A percentile compares a stretch with the other conserved stretches of the same genome.
These are phyloP conservation scores for Eumerus sabulonum DNA, from an alignment of 2,888 invertebrate genomes.

Conservation along the genomic window DNA sequence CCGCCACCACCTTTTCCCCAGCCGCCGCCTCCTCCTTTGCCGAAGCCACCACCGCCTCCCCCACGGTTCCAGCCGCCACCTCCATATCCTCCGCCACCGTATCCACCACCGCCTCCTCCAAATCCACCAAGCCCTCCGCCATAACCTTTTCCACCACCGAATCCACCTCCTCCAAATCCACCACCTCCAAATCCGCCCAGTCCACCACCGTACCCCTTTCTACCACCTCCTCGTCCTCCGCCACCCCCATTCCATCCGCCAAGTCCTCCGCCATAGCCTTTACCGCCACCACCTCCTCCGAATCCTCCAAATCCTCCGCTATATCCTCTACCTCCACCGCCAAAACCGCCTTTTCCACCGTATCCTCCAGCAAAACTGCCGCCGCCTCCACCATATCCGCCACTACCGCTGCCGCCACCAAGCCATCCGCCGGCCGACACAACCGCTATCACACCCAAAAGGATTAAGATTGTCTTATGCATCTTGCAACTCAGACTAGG, in stretches of 20 bases:
- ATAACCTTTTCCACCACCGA: not conserved
- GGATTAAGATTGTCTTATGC: slow-evolving; percentile 62
- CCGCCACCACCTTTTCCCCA: slow-evolving; percentile 58
- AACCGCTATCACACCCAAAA: slow-evolving; percentile 49
- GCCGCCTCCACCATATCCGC: slow-evolving; percentile 38
- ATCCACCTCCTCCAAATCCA: slow-evolving; percentile 23
- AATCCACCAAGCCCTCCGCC: not conserved
- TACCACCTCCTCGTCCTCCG: slow-evolving; percentile 68
- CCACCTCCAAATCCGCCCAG: slow-evolving; percentile 59
- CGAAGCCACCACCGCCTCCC: slow-evolving; percentile 65
- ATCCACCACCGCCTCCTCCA: slow-evolving; percentile 45
- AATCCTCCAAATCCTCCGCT: slow-evolving; percentile 33
- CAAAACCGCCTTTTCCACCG: slow-evolving; percentile 48
- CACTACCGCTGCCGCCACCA: slow-evolving; percentile 55
- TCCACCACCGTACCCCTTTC: slow-evolving; percentile 61
- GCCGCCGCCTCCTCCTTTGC: slow-evolving; percentile 62
- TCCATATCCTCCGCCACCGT: slow-evolving; percentile 59
- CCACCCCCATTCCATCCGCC: slow-evolving; percentile 62
- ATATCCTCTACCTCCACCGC: slow-evolving; percentile 37
- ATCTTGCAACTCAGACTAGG: slow-evolving; percentile 51
- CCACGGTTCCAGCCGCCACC: slow-evolving; percentile 65
- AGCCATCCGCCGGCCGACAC: slow-evolving; percentile 38
- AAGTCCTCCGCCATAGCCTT: slow-evolving; percentile 69
- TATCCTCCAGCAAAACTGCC: slow-evolving; percentile 29
- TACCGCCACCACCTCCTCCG: slow-evolving; percentile 38